These are phyloP conservation scores for Andrena praecox DNA, from an alignment of 2,888 invertebrate genomes.

Conservation along the genomic window DNA sequence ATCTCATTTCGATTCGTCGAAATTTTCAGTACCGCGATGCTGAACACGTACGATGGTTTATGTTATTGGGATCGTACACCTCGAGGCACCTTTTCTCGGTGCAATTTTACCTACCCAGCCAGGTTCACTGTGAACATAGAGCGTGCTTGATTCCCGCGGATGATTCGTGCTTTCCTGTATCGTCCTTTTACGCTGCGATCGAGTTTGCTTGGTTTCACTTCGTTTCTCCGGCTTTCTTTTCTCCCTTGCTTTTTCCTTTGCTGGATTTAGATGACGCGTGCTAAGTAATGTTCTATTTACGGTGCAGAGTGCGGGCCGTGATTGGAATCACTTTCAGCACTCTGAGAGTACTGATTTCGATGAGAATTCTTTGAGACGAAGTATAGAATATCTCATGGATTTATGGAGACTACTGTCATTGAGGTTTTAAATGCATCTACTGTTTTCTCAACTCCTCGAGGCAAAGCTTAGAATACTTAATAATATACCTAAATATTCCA, in stretches of 20 bases:
- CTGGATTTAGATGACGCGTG: too few relatives aligned
- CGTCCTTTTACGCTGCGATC: neutral
- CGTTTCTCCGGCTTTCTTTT: neutral
- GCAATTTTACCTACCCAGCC: neutral
- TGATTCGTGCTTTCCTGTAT: neutral
- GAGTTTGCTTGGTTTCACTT: neutral
- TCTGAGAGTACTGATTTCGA: too few relatives aligned
- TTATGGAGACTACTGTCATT: too few relatives aligned
- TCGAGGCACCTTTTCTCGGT: neutral
- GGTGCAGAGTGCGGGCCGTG: too few relatives aligned
- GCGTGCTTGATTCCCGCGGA: neutral
- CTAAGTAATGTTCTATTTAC: too few relatives aligned
- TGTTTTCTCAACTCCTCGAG: too few relatives aligned
- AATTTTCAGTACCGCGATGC: neutral
- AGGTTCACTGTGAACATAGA: neutral
- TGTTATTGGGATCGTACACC: neutral
- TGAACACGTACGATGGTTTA: neutral
- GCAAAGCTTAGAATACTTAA: too few relatives aligned
- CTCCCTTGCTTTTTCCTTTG: neutral
- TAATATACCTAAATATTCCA: too few relatives aligned
- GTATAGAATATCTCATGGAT: too few relatives aligned
- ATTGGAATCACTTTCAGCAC: too few relatives aligned
- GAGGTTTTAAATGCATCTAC: too few relatives aligned
- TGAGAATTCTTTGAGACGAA: too few relatives aligned
- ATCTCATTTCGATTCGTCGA: neutral